These are phyloP conservation scores for Leptopilina myrica DNA, from an alignment of 2,888 invertebrate species.

Conservation along the genomic window DNA sequence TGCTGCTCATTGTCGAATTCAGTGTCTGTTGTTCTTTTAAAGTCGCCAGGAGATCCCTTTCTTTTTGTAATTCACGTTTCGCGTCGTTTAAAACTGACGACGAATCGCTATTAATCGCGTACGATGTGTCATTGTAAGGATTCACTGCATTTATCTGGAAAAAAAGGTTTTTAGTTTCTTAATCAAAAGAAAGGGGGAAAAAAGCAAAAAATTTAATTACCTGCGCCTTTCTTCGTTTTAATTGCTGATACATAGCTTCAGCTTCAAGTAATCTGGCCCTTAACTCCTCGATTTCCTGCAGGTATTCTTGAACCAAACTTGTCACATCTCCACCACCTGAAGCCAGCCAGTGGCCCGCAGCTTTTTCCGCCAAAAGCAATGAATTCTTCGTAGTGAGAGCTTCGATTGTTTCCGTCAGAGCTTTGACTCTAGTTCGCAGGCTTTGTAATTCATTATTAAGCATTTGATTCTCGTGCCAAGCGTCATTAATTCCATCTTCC, in stretches of 20 bases:
- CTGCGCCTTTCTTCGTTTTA: conserved; percentile 78
- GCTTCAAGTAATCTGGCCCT: conserved; percentile 93
- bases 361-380: conserved; percentile 88
- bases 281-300: conserved; percentile 94
- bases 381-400: conserved; percentile 89
- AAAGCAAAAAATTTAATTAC: conserved; percentile 55
- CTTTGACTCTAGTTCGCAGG: conserved; percentile 92
- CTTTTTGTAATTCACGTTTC: conserved; percentile 87
- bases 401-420: conserved; percentile 96
- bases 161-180: conserved; percentile 19
- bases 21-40: conserved; percentile 70
- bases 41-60: conserved; percentile 79
- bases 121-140: conserved; percentile 77
- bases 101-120: conserved; percentile 81
- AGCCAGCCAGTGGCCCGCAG: conserved; percentile 81
- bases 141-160: conserved; percentile 69
- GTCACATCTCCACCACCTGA: conserved; percentile 78
- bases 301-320: conserved; percentile 88
- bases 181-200: conserved; percentile 41
- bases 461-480: conserved; percentile 97
- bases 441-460: conserved; percentile 92
- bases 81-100: conserved; percentile 85
- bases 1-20: conserved; percentile 69
- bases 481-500: conserved; percentile 95
- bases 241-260: conserved; percentile 86